Percentiles rank a stretch among this genome's conserved stretches.
These are phyloP conservation scores for Syngnathus rostellatus DNA, from an alignment of 2,797 vertebrate genomes.

Conservation along the genomic window DNA sequence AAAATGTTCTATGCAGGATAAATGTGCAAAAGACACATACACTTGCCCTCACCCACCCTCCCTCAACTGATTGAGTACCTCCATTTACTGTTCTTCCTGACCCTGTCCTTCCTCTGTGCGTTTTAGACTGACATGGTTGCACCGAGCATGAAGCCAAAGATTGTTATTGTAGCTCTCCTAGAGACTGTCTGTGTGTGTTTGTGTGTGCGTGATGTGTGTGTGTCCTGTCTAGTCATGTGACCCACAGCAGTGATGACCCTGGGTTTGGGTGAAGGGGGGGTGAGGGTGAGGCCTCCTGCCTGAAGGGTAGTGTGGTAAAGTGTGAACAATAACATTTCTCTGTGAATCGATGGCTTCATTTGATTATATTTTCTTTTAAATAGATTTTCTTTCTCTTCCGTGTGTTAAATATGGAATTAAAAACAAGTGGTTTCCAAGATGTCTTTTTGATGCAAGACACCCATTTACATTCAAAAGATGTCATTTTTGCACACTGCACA, in stretches of 20 bases:
- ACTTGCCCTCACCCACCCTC: constrained; percentile 32
- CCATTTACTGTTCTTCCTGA: constrained; percentile 57
- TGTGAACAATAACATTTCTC: constrained; percentile 38
- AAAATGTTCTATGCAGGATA: constrained; percentile 76
- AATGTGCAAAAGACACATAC: constrained; percentile 56
- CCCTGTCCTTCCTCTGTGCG: constrained; percentile 20
- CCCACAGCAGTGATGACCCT: constrained; percentile 11
- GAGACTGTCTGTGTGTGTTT: not conserved
- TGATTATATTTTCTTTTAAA: constrained; percentile 51
- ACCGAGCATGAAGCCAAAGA: constrained; percentile 65
- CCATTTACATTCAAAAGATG: not conserved
- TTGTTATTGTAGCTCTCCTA: constrained; percentile 47
- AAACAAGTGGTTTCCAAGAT: constrained; percentile 60
- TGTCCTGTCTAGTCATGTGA: constrained; percentile 52
- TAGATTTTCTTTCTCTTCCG: constrained; percentile 71
- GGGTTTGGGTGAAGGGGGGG: constrained; percentile 37
- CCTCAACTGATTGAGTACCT: constrained; percentile 46
- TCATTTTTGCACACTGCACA: too few species aligned
- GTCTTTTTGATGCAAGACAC: not conserved
- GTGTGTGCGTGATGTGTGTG: constrained; percentile 2
- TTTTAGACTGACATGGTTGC: constrained; percentile 37
- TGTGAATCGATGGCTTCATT: constrained; percentile 59
- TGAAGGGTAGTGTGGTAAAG: constrained; percentile 9
- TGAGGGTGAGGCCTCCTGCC: not conserved
- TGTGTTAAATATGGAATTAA: constrained; percentile 69